Percentiles rank a stretch among this genome's conserved stretches.
phyloP scores from a whole-genome alignment of 2,113 vertebrate genomes.

The Cervus canadensis region DNA sequence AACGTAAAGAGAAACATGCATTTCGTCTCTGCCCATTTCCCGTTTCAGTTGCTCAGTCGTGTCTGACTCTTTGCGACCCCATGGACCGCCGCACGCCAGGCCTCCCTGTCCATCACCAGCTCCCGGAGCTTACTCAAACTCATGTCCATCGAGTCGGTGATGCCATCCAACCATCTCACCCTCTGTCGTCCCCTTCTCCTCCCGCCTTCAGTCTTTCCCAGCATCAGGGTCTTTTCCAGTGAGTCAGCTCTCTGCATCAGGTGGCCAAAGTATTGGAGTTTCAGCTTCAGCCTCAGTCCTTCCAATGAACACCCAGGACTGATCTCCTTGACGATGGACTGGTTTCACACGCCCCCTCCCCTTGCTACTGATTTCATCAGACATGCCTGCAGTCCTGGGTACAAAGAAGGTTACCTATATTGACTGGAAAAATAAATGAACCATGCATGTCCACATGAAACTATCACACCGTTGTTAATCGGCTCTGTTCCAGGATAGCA shows the following conservation, averaged over 20 bases:
- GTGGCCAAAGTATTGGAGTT: neutral
- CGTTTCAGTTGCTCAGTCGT: rapidly evolving
- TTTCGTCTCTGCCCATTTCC: neutral
- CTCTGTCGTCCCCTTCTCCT: neutral
- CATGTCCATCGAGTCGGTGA: neutral
- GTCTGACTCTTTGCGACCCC: rapidly evolving
- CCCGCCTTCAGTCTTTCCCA: rapidly evolving
- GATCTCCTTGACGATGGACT: neutral
- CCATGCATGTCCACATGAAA: neutral
- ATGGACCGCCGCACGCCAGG: rapidly evolving
- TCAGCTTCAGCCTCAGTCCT: neutral
- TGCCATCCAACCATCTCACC: too few species aligned
- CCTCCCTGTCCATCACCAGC: neutral
- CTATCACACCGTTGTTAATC: rapidly evolving
- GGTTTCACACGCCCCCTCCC: neutral
- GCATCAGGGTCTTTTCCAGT: neutral
- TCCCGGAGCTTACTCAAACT: rapidly evolving
- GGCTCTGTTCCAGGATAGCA: neutral
- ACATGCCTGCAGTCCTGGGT: neutral
- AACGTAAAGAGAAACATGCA: neutral
- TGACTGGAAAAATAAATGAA: neutral
- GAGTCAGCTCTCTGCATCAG: rapidly evolving
- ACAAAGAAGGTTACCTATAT: neutral
- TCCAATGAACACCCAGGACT: neutral
- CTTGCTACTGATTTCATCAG: neutral